phyloP scores from a whole-genome alignment of 2,113 vertebrate species.

The Chelonoidis abingdonii region DNA sequence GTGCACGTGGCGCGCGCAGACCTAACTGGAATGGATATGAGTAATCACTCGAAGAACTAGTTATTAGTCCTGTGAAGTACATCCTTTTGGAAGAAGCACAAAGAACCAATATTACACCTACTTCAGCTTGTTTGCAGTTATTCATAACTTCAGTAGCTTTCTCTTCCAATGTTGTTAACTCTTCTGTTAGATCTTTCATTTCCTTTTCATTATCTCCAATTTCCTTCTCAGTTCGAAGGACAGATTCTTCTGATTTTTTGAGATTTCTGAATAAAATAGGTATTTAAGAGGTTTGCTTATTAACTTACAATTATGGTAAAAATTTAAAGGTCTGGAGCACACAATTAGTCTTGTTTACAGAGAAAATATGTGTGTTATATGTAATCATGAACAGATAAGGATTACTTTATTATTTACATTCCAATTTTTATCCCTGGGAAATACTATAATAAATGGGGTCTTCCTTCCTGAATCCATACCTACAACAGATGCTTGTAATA shows the following conservation, averaged over 20 bases:
- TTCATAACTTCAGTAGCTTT: constrained; percentile 87
- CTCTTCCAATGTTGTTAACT: constrained; percentile 88
- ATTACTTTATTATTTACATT: background rate
- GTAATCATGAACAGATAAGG: background rate
- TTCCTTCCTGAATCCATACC: background rate
- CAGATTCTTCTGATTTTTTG: constrained; percentile 88
- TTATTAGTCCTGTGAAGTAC: background rate
- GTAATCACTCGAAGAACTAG: no score
- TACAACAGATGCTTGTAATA: background rate
- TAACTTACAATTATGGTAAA: background rate
- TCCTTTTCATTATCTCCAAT: constrained; percentile 83
- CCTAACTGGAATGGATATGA: no score
- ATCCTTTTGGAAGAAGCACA: background rate
- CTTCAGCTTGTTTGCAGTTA: constrained; percentile 87
- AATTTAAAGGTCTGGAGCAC: background rate
- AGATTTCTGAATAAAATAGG: constrained; percentile 84
- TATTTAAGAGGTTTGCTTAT: background rate
- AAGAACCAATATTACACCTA: background rate
- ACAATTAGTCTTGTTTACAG: background rate
- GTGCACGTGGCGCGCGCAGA: no score
- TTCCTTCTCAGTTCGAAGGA: constrained; percentile 84
- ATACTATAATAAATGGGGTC: background rate
- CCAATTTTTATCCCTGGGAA: background rate
- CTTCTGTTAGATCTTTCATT: constrained; percentile 80
- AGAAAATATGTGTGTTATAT: background rate